Evolutionary conservation across 2,113 vertebrate species (phyloP).

Genomic region (Cairina moschata): DNA sequence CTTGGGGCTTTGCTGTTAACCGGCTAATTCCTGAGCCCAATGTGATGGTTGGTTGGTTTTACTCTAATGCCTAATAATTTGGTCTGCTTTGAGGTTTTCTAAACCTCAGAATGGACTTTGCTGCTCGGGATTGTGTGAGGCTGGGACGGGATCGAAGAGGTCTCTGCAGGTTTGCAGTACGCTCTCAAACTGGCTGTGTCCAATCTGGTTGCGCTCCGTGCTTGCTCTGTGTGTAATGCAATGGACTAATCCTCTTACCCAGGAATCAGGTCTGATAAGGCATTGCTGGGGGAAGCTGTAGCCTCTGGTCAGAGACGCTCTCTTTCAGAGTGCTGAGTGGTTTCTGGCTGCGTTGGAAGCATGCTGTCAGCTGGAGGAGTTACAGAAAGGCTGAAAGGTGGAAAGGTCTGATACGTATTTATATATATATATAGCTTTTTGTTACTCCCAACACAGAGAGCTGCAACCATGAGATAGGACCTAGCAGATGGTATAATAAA

Average conservation of each 20-base stretch:
- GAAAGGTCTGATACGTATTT: neutral
- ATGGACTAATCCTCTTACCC: conserved; percentile 43
- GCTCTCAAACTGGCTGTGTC: neutral
- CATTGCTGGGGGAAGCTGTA: neutral
- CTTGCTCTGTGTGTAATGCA: neutral
- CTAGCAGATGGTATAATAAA: conserved; percentile 28
- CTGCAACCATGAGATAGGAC: neutral
- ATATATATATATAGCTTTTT: neutral
- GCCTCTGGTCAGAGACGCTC: neutral
- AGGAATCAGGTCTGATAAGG: conserved; percentile 3
- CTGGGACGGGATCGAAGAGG: neutral
- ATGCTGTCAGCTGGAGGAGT: neutral
- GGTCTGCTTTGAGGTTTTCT: neutral
- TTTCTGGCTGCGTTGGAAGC: neutral
- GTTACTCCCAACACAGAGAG: neutral
- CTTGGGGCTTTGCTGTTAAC: neutral
- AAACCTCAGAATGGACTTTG: neutral
- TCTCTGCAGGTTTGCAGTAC: neutral
- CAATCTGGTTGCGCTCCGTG: neutral
- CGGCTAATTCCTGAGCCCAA: neutral
- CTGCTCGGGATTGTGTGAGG: neutral
- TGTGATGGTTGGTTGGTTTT: neutral
- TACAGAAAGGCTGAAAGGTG: neutral
- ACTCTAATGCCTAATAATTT: neutral
- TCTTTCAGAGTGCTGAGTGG: neutral